phyloP scores from a whole-genome alignment of 2,797 vertebrate species.

The Capromys pilorides region DNA sequence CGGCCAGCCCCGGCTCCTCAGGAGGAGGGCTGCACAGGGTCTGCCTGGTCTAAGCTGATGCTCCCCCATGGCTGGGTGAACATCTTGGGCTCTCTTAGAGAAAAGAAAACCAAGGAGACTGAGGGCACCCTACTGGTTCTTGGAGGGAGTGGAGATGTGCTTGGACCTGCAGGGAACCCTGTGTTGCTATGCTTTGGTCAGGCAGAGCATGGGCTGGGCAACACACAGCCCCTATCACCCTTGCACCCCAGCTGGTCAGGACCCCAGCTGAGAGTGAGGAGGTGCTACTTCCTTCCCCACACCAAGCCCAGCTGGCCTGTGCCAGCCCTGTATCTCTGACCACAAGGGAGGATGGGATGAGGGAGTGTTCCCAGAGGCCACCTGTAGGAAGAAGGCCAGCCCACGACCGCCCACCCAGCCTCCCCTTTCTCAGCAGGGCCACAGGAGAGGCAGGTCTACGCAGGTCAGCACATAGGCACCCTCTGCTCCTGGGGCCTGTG shows the following conservation, averaged over 20 bases:
- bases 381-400: no score
- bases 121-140: background rate
- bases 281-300: background rate
- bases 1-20: background rate
- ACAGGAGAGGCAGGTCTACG: background rate
- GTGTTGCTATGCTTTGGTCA: background rate
- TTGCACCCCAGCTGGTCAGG: background rate
- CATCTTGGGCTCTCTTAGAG: background rate
- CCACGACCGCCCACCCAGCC: background rate
- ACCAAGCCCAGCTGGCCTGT: background rate
- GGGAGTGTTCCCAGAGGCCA: background rate
- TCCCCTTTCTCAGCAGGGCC: background rate
- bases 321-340: background rate
- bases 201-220: background rate
- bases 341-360: background rate
- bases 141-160: background rate
- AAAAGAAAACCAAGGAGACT: background rate
- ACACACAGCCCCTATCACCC: no score
- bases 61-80: accelerated
- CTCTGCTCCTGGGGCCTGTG: background rate
- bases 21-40: background rate
- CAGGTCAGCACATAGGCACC: background rate
- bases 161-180: background rate
- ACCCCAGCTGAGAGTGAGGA: background rate
- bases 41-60: background rate